Evolutionary conservation across 2,113 vertebrate species (phyloP).

Genomic region (Hippocampus comes): DNA sequence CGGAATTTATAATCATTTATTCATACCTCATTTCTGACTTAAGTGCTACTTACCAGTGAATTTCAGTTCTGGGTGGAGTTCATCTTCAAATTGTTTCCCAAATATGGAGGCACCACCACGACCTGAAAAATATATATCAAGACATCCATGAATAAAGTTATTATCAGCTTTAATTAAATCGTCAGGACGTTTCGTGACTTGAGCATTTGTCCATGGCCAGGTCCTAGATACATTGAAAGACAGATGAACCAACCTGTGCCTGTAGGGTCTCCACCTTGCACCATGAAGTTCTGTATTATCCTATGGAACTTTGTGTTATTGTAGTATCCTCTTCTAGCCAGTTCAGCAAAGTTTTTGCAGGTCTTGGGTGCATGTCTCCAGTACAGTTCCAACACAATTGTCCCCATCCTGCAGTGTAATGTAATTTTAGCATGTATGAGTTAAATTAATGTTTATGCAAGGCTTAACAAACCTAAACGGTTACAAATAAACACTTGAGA

Average conservation of each 20-base stretch:
- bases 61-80: conserved; percentile 87
- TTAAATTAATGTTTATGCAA: neutral
- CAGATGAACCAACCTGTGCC: conserved; percentile 79
- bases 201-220: neutral
- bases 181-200: neutral
- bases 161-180: neutral
- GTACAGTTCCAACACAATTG: conserved; percentile 84
- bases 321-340: conserved; percentile 88
- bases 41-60: conserved; percentile 80
- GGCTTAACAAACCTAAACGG: neutral
- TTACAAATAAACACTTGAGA: neutral
- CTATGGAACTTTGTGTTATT: conserved; percentile 90
- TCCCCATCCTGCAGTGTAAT: conserved; percentile 81
- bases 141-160: neutral
- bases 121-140: conserved; percentile 65
- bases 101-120: conserved; percentile 91
- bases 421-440: neutral
- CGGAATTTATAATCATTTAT: neutral
- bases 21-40: neutral
- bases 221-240: neutral
- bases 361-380: conserved; percentile 91
- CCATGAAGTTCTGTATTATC: conserved; percentile 95
- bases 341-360: conserved; percentile 91
- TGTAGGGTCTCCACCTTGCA: conserved; percentile 93
- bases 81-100: conserved; percentile 96